A percentile compares a stretch with the other conserved stretches of the same genome.
phyloP scores from a whole-genome alignment of 2,113 vertebrate species.

The Cathartes aura region DNA sequence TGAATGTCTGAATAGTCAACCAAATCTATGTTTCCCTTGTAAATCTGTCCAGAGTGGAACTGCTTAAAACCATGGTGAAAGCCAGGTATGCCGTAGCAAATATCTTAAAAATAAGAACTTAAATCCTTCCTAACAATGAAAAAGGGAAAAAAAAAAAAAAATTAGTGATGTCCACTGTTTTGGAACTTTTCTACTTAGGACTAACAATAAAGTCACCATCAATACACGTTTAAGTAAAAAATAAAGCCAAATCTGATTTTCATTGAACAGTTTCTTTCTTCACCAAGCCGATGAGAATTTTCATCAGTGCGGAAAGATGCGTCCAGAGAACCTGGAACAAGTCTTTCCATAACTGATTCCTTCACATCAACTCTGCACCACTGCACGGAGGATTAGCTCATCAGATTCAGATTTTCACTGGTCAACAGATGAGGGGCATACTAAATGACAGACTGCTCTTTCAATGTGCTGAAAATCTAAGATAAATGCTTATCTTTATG shows the following conservation, averaged over 20 bases:
- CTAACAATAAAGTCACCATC: background rate
- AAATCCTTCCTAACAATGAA: background rate
- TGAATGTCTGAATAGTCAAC: background rate
- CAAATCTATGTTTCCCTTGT: background rate
- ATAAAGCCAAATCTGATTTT: background rate
- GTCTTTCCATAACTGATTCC: background rate
- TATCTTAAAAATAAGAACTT: background rate
- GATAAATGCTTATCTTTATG: background rate
- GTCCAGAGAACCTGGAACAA: background rate
- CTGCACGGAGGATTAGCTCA: background rate
- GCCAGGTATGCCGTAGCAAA: background rate
- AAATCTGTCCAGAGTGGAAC: background rate
- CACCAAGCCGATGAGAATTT: background rate
- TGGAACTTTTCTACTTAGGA: background rate
- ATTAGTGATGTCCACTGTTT: background rate
- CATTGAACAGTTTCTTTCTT: background rate
- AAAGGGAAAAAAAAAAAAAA: background rate
- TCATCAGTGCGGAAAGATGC: background rate
- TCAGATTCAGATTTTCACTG: background rate
- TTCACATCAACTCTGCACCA: accelerated
- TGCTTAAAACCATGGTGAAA: background rate
- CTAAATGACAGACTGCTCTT: background rate
- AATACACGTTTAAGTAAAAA: background rate
- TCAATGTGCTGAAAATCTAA: background rate
- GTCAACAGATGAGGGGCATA: background rate